phyloP scores from a whole-genome alignment of 2,888 invertebrate species.

The Micoletzkya japonica region DNA sequence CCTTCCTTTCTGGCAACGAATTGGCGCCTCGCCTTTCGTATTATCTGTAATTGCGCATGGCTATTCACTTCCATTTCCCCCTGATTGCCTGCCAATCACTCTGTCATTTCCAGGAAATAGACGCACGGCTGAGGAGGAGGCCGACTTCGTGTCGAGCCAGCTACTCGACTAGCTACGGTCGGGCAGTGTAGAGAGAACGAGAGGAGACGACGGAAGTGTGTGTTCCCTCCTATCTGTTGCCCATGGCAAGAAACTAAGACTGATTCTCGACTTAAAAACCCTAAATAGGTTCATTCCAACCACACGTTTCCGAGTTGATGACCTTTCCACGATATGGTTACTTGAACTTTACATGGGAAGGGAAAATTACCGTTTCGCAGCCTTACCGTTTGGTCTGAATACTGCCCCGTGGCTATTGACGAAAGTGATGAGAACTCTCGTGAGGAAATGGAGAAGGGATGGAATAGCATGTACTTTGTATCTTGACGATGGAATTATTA shows the following conservation, averaged over 20 bases:
- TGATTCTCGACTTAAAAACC: not conserved
- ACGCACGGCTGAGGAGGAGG: not conserved
- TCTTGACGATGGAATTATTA: not conserved
- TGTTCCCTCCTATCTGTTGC: no score
- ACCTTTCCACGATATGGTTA: not conserved
- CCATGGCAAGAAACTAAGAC: not conserved
- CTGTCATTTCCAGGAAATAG: not conserved
- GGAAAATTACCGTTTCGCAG: not conserved
- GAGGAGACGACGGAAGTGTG: no score
- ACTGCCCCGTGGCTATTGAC: conserved; percentile 1
- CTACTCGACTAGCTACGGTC: not conserved
- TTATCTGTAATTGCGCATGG: not conserved
- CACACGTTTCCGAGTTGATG: not conserved
- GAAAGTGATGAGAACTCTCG: not conserved
- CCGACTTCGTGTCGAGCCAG: not conserved
- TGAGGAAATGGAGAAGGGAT: not conserved
- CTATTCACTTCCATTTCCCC: not conserved
- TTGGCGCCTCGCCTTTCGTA: not conserved
- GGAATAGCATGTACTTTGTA: conserved; percentile 2
- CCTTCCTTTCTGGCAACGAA: not conserved
- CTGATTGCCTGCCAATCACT: not conserved
- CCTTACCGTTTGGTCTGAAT: conserved; percentile 2
- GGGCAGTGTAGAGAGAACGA: not conserved
- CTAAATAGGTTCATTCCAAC: not conserved
- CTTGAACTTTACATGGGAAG: not conserved